These are phyloP conservation scores for Brachionus sp. DNA, from an alignment of 1,140 invertebrate genomes.

Conservation along the genomic window DNA sequence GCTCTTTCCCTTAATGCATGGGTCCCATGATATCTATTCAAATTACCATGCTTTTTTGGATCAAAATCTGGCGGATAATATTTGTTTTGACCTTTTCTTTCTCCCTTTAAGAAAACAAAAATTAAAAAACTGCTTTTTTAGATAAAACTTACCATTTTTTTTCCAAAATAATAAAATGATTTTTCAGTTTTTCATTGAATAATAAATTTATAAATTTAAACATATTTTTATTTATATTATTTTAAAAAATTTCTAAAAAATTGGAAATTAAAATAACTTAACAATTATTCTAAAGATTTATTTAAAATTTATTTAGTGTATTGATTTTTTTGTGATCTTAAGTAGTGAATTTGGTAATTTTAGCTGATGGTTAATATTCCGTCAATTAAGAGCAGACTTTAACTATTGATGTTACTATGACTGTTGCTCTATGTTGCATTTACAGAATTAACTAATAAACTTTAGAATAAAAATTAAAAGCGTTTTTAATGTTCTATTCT, in stretches of 20 bases:
- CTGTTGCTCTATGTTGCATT: no score
- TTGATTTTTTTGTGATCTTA: no score
- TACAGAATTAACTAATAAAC: no score
- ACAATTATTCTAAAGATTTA: neutral
- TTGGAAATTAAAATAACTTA: neutral
- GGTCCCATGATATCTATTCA: constrained; percentile 85
- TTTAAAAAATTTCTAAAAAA: neutral
- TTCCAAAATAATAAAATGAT: neutral
- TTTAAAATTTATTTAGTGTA: no score
- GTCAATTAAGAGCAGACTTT: no score
- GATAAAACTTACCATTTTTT: neutral
- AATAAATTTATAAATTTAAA: neutral
- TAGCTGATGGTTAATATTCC: no score
- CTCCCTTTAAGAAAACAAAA: constrained; percentile 68
- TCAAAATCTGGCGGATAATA: constrained; percentile 99
- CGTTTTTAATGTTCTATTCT: no score
- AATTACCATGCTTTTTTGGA: constrained; percentile 75
- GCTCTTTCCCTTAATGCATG: constrained; percentile 93
- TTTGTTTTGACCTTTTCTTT: constrained; percentile 92
- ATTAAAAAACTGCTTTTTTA: neutral
- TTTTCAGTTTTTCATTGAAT: neutral
- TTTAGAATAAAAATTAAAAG: no score
- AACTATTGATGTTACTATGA: no score
- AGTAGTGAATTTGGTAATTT: no score
- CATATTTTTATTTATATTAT: neutral